A percentile compares a stretch with the other conserved stretches of the same genome.
These are phyloP conservation scores for Limanda limanda DNA, from an alignment of 2,113 vertebrate genomes.

Conservation along the genomic window DNA sequence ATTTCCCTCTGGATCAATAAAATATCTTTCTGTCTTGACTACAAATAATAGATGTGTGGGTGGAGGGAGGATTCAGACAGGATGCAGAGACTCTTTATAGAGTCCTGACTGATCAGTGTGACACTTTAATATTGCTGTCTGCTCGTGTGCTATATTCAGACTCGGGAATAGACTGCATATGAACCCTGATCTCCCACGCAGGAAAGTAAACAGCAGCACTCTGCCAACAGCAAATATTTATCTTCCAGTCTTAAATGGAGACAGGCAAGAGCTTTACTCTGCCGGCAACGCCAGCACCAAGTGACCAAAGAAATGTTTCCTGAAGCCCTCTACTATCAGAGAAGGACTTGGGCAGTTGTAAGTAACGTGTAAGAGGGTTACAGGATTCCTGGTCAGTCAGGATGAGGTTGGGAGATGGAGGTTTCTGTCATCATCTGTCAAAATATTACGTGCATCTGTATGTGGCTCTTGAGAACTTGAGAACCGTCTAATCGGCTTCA, in stretches of 20 bases:
- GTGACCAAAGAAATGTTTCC: constrained; percentile 6
- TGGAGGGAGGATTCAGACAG: constrained; percentile 31
- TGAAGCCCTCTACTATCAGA: neutral
- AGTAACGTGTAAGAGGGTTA: neutral
- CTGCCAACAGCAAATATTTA: constrained; percentile 44
- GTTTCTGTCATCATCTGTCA: too few species aligned
- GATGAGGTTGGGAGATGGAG: too few species aligned
- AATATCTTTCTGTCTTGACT: too few species aligned
- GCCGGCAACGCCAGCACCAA: neutral
- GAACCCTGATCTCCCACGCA: constrained; percentile 40
- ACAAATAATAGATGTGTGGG: neutral
- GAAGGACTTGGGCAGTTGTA: neutral
- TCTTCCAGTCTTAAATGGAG: constrained; percentile 28
- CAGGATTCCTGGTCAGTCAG: too few species aligned
- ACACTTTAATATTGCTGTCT: constrained; percentile 54
- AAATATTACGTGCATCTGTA: too few species aligned
- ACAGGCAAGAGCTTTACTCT: constrained; percentile 1
- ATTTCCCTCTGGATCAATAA: too few species aligned
- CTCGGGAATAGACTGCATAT: constrained; percentile 34
- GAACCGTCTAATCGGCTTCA: too few species aligned
- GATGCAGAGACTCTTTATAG: constrained; percentile 27
- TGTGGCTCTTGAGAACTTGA: too few species aligned
- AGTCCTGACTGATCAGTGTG: constrained; percentile 44
- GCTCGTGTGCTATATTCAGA: constrained; percentile 52
- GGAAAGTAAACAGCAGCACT: constrained; percentile 28